phyloP scores from a whole-genome alignment of 2,888 invertebrate genomes.

The Diabrotica balteata region DNA sequence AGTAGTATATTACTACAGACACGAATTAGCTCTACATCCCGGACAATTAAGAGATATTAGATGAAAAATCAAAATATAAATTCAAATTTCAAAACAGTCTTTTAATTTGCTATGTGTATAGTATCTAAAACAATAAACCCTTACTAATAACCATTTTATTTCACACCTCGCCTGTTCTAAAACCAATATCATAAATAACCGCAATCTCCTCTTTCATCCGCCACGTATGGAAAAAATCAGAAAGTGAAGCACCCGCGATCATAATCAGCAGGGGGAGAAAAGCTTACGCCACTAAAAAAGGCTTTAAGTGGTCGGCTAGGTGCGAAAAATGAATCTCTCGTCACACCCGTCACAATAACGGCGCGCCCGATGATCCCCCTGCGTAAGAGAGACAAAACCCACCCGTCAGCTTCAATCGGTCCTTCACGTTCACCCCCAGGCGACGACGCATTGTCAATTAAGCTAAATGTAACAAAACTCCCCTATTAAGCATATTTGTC shows the following conservation, averaged over 20 bases:
- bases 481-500: constrained; percentile 33
- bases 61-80: too few relatives aligned
- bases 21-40: too few relatives aligned
- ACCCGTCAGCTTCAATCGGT: constrained; percentile 18
- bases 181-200: too few relatives aligned
- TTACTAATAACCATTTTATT: too few relatives aligned
- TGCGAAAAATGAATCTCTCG: constrained; percentile 46
- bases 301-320: constrained; percentile 47
- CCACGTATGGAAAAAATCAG: constrained; percentile 9
- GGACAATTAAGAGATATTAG: too few relatives aligned
- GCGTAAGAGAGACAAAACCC: constrained; percentile 41
- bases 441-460: constrained; percentile 43
- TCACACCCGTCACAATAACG: constrained; percentile 47
- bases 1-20: too few relatives aligned
- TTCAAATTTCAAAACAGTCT: too few relatives aligned
- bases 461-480: constrained; percentile 41
- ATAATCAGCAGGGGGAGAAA: constrained; percentile 14
- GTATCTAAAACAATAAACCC: too few relatives aligned
- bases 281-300: constrained; percentile 33
- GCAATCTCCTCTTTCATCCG: not conserved
- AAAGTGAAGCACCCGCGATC: constrained; percentile 16
- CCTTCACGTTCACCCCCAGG: constrained; percentile 36
- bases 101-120: too few relatives aligned
- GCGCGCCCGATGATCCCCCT: constrained; percentile 22
- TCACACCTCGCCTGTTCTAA: too few relatives aligned